phyloP scores from a whole-genome alignment of 2,113 vertebrate genomes.

The Catharus fuscescens region DNA sequence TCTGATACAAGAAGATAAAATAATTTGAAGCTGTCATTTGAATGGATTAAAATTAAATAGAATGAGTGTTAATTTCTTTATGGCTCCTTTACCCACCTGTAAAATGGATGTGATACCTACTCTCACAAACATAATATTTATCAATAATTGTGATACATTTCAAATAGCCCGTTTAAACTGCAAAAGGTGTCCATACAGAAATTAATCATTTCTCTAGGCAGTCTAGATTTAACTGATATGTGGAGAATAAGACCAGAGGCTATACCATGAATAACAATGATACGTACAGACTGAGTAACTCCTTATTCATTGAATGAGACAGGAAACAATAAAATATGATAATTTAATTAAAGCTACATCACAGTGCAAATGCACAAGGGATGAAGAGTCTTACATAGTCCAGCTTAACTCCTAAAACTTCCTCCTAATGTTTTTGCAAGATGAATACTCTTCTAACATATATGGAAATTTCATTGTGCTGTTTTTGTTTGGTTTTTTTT shows the following conservation, averaged over 20 bases:
- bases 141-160: background rate
- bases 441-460: background rate
- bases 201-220: background rate
- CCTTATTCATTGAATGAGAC: background rate
- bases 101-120: background rate
- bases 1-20: background rate
- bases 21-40: background rate
- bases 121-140: background rate
- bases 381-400: background rate
- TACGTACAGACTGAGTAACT: background rate
- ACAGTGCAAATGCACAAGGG: background rate
- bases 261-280: background rate
- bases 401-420: background rate
- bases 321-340: constrained; percentile 17
- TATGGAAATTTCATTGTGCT: background rate
- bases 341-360: constrained; percentile 24
- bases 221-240: background rate
- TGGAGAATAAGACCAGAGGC: background rate
- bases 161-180: background rate
- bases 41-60: background rate
- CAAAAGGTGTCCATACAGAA: background rate
- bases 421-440: background rate
- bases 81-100: background rate
- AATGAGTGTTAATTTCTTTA: background rate
- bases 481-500: background rate